Evolutionary conservation across 2,113 vertebrate genomes (phyloP).

Genomic region (Cololabis saira): DNA sequence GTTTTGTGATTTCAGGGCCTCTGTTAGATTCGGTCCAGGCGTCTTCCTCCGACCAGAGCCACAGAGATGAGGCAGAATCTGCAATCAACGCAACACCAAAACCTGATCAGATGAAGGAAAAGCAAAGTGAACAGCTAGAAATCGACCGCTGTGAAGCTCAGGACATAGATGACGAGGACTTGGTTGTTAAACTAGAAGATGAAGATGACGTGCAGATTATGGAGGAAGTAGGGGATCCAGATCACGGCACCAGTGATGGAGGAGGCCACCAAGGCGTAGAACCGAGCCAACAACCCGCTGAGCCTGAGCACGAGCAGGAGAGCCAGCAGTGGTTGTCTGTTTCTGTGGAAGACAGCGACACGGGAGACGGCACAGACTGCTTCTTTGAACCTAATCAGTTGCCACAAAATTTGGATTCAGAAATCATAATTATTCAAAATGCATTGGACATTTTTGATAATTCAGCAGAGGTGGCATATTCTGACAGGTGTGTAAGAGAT

Average conservation of each 20-base stretch:
- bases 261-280: constrained; percentile 29
- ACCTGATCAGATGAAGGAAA: constrained; percentile 26
- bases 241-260: constrained; percentile 10
- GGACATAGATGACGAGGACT: constrained; percentile 37
- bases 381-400: constrained; percentile 58
- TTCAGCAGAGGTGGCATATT: constrained; percentile 47
- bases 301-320: constrained; percentile 54
- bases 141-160: constrained; percentile 8
- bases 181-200: constrained; percentile 61
- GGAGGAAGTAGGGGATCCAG: constrained; percentile 34
- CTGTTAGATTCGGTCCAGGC: constrained; percentile 39
- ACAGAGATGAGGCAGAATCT: constrained; percentile 35
- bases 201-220: constrained; percentile 68
- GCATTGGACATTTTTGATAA: constrained; percentile 64
- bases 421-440: constrained; percentile 72
- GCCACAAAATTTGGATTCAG: constrained; percentile 54
- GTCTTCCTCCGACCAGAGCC: constrained; percentile 26
- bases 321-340: constrained; percentile 61
- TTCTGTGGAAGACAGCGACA: constrained; percentile 50
- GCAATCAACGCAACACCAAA: constrained; percentile 17
- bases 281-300: neutral
- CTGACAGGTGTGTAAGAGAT: constrained; percentile 33
- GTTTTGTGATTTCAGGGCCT: constrained; percentile 54
- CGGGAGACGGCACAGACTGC: constrained; percentile 59
- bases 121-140: constrained; percentile 4